These are phyloP conservation scores for Haliclona indistincta DNA, from an alignment of 37 sponge, comb jelly and placozoan genomes.

Conservation along the genomic window DNA sequence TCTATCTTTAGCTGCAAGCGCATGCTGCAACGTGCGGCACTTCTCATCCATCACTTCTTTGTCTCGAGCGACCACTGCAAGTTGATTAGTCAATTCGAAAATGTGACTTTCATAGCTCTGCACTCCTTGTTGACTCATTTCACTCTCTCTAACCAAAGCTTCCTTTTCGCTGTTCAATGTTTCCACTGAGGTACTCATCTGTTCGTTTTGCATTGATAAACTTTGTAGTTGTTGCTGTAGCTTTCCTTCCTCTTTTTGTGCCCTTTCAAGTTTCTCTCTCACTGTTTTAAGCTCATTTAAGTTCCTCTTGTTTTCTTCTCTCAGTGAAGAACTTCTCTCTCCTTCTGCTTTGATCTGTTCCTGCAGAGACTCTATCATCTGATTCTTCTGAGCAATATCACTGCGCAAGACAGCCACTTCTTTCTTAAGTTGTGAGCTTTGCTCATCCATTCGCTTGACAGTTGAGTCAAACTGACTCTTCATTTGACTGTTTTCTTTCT, in stretches of 20 bases:
- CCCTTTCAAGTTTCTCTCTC: conserved; percentile 10
- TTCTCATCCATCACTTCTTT: not conserved
- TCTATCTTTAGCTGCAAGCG: conserved; percentile 14
- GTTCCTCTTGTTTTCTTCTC: conserved; percentile 25
- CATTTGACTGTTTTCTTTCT: conserved; percentile 49
- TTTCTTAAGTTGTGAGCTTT: conserved; percentile 15
- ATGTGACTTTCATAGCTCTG: conserved; percentile 40
- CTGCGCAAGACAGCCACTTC: not conserved
- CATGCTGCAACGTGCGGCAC: not conserved
- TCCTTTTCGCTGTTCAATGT: conserved; percentile 21
- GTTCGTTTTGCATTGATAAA: not conserved
- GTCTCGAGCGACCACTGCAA: not conserved
- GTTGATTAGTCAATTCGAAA: conserved; percentile 42
- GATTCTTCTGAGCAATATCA: conserved; percentile 11
- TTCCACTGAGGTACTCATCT: conserved; percentile 5
- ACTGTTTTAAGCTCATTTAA: conserved; percentile 40
- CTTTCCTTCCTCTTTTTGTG: conserved; percentile 30
- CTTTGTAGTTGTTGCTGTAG: conserved; percentile 14
- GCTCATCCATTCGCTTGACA: conserved; percentile 44
- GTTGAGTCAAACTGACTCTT: conserved; percentile 65
- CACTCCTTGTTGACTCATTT: not conserved
- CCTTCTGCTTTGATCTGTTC: conserved; percentile 27
- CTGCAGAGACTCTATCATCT: conserved; percentile 10
- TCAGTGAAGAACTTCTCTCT: conserved; percentile 12
- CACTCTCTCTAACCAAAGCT: conserved; percentile 17